Base-by-base conservation (phyloP, 2,113 vertebrate genomes). In the Oryzias melastigma region DNA sequence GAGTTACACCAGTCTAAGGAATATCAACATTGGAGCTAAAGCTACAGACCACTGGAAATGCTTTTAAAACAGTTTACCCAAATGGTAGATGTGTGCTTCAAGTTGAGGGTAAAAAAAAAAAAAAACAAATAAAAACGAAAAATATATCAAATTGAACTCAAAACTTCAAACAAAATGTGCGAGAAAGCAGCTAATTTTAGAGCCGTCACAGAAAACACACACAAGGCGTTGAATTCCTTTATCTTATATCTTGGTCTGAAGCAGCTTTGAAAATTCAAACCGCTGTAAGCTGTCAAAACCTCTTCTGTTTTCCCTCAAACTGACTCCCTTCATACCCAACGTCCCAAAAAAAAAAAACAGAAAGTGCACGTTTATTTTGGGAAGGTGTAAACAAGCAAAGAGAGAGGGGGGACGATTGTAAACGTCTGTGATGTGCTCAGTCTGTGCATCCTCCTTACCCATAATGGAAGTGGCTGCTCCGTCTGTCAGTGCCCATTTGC, bases 401-500 rank as follows among this genome's bases (percentile, higher is more conserved):
- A 12, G 10, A 7, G 25, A 7, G 25, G 25, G 3, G 6, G 68
- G 40, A 20, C 61, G 81, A 75, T 70, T 76, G 72, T 88, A 85
- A 82, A 81, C 42, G 71, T 68, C 82, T 85, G 65, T 83, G 88
- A 87, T 87, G 83, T 73, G 73, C 76, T 84, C 80, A 75, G 79
- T 81, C 77, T 82, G 83, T 58, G 68, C 78, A 68, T 46, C 54
- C 84, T 80, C 78, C 85, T 84, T 84, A 71, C 83, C 73, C 78
- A 82, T 88, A 88, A 87, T 86, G 84, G 82, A 80, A 78, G 62
- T 14, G 78, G 82, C 87, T 65, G 41, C 61, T 81, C 73, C 17
- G 73, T 83, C 83, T 88, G 89, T 88, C 88, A 77, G 80, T 58
- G 74, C 80, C 82, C 77, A 87, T 89, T 90, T 87, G 85, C 83